Evolutionary conservation across 1,140 invertebrate genomes (phyloP).

Genomic region (Diorhabda sublineata): DNA sequence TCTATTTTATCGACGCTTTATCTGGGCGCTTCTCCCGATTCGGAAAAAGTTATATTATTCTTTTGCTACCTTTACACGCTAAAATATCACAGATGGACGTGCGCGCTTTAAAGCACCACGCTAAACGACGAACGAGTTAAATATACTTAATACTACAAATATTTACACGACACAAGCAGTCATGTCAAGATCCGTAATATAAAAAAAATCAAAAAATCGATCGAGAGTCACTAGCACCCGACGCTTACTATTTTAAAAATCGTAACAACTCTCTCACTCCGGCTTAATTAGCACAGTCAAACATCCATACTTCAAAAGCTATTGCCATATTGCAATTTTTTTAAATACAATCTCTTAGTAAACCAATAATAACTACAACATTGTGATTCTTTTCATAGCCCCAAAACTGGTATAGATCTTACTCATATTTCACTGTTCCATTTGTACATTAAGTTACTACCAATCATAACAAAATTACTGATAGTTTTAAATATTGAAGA

Average conservation of each 20-base stretch:
- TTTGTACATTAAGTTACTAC: too few relatives aligned
- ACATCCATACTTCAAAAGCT: slow-evolving; percentile 27
- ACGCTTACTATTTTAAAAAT: slow-evolving; percentile 37
- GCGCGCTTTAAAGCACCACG: slow-evolving; percentile 43
- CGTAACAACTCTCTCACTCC: slow-evolving; percentile 33
- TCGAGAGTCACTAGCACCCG: slow-evolving; percentile 23
- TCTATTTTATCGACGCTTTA: slow-evolving; percentile 14
- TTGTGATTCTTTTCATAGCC: too few relatives aligned
- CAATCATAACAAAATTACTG: too few relatives aligned
- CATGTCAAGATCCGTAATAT: slow-evolving; percentile 33
- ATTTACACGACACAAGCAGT: slow-evolving; percentile 45
- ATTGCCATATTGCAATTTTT: not conserved
- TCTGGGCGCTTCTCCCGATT: slow-evolving; percentile 36
- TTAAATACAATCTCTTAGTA: not conserved
- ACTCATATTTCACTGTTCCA: too few relatives aligned
- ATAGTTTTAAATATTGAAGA: too few relatives aligned
- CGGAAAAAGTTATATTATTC: slow-evolving; percentile 47
- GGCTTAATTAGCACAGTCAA: slow-evolving; percentile 29
- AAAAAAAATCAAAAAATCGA: slow-evolving; percentile 23
- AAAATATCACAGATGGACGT: slow-evolving; percentile 48
- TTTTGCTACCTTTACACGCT: slow-evolving; percentile 44
- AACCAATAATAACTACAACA: too few relatives aligned
- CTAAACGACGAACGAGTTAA: slow-evolving; percentile 46
- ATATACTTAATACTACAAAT: slow-evolving; percentile 45
- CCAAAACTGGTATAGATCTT: too few relatives aligned